phyloP scores from a whole-genome alignment of 2,888 invertebrate species.

The Sicus ferrugineus region DNA sequence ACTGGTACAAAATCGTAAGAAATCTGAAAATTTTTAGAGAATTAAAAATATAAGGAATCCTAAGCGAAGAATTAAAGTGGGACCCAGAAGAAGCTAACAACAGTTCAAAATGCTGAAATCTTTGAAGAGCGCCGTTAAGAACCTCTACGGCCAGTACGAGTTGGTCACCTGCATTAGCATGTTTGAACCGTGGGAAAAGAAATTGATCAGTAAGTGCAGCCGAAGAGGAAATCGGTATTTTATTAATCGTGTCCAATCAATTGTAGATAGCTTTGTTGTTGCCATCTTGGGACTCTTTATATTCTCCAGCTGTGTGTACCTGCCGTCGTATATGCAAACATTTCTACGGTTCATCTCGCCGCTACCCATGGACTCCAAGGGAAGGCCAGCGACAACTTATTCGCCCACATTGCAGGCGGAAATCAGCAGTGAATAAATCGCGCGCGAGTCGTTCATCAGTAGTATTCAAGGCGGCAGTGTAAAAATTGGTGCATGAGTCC shows the following conservation, averaged over 20 bases:
- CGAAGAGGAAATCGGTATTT: neutral
- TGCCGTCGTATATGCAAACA: conserved; percentile 67
- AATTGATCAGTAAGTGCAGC: conserved; percentile 61
- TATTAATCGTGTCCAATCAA: neutral
- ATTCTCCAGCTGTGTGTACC: conserved; percentile 68
- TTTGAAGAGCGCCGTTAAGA: conserved; percentile 47
- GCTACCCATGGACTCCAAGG: conserved; percentile 36
- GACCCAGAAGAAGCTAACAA: too few relatives aligned
- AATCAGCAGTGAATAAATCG: conserved; percentile 42
- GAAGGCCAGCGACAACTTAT: conserved; percentile 38
- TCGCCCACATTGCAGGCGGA: conserved; percentile 50
- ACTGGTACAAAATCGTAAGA: too few relatives aligned
- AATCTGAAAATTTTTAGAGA: too few relatives aligned
- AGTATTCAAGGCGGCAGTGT: neutral
- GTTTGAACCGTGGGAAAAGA: conserved; percentile 66
- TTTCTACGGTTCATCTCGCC: conserved; percentile 57
- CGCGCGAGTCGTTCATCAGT: neutral
- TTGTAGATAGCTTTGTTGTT: conserved; percentile 66
- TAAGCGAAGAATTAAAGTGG: too few relatives aligned
- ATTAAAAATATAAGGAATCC: too few relatives aligned
- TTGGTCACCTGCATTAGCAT: conserved; percentile 65
- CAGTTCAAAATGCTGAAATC: conserved; percentile 40
- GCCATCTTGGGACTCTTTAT: conserved; percentile 66
- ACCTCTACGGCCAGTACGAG: conserved; percentile 64
- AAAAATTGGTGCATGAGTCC: too few relatives aligned